Base-by-base conservation (phyloP, 2,113 vertebrate genomes). In the Podiceps cristatus region DNA sequence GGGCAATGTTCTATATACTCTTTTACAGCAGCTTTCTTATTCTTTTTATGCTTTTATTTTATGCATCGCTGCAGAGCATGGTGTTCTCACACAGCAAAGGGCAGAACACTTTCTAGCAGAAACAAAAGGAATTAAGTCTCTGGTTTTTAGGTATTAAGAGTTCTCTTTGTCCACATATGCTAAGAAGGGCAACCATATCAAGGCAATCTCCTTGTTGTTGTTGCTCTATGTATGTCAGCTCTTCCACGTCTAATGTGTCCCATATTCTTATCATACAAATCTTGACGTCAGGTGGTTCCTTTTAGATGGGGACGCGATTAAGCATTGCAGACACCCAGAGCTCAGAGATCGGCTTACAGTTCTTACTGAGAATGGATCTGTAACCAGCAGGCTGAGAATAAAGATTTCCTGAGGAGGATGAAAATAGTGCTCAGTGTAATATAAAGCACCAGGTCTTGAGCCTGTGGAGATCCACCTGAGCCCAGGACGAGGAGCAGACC, bases 201-300 rank as follows among this genome's bases (percentile, higher is more conserved):
- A 86, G 67, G 86, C 93, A 93, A 96, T 96, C 91, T 69, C 60
- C 66, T 72, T 80, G 1, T 80, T 66, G 58, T 56, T 95, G 74
- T 59, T 93, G 42, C 80, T 97, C 33, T 94, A 1, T 83, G 35
- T 75, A 55, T 74, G 85, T 96, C 94, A 90, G 67, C 81, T 95
- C 85, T 86, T 90, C 95, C 96, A 92, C 96, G 94, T 91, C 96
- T 97, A 97, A 97, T 83, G 87, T 83, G 87, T 94, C 84, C 95
- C 94, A 93, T 80, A 93, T 80, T 96, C 90, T 95, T 97, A 96
- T 96, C 87, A 91, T 20, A 29, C 71, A 74, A 40, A 97, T 97
- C 97, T 97, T 74, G 87, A 86, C 23, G 20, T 96, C 97, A 97
- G 91, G 82, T 97, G 95, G 84, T 89, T 97, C 50, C 72, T 97